Evolutionary conservation across 2,888 invertebrate genomes (phyloP).

Genomic region (Selenia dentaria): DNA sequence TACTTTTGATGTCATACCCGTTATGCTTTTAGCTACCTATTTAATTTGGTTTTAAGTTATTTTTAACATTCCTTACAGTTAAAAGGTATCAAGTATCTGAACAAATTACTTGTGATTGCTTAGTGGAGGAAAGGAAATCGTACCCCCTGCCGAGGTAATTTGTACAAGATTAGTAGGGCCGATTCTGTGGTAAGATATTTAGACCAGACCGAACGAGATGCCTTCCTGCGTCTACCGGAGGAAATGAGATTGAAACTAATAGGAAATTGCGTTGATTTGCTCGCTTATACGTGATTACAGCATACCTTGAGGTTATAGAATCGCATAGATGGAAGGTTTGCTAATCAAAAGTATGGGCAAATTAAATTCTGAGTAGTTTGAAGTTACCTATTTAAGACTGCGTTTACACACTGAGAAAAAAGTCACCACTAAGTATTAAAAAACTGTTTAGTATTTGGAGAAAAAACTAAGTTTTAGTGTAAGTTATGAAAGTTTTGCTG

Average conservation of each 20-base stretch:
- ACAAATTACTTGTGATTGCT: too few relatives aligned
- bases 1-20: too few relatives aligned
- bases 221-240: slow-evolving; percentile 40
- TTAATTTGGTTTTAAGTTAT: too few relatives aligned
- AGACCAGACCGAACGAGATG: slow-evolving; percentile 31
- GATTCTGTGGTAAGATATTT: slow-evolving; percentile 39
- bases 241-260: slow-evolving; percentile 36
- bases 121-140: neutral
- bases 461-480: too few relatives aligned
- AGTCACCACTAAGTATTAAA: too few relatives aligned
- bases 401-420: too few relatives aligned
- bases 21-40: too few relatives aligned
- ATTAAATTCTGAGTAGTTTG: neutral
- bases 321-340: slow-evolving; percentile 10
- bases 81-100: too few relatives aligned
- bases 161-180: slow-evolving; percentile 24
- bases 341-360: slow-evolving; percentile 7
- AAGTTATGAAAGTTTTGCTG: too few relatives aligned
- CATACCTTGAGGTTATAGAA: slow-evolving; percentile 11
- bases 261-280: slow-evolving; percentile 29
- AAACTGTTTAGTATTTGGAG: too few relatives aligned
- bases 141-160: slow-evolving; percentile 6
- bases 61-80: too few relatives aligned
- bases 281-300: slow-evolving; percentile 9
- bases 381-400: too few relatives aligned